Evolutionary conservation across 2,113 vertebrate species (phyloP).

Genomic region (Pangasianodon hypophthalmus): DNA sequence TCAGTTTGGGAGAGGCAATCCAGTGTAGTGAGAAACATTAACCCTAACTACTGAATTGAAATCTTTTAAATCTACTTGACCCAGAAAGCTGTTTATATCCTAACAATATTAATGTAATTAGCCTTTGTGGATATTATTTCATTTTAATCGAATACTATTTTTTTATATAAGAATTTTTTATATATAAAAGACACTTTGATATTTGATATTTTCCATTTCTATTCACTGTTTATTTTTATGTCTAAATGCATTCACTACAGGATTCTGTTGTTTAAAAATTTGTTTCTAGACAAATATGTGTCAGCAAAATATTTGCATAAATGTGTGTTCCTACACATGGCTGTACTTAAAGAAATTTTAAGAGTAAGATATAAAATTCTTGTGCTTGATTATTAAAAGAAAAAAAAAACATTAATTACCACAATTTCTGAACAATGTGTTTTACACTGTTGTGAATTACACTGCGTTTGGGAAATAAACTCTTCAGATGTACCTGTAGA

Average conservation of each 20-base stretch:
- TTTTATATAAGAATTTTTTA: too few relatives aligned
- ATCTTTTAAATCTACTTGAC: not conserved
- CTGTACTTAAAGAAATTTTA: not conserved
- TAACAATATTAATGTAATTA: not conserved
- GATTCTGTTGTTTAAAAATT: not conserved
- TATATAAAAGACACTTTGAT: too few relatives aligned
- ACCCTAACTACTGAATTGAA: not conserved
- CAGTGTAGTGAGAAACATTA: not conserved
- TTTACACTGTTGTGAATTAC: too few relatives aligned
- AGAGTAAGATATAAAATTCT: not conserved
- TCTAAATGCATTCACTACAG: not conserved
- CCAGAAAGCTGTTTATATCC: not conserved
- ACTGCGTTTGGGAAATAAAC: not conserved
- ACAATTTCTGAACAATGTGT: not conserved
- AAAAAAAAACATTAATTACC: not conserved
- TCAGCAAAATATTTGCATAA: not conserved
- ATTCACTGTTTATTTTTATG: not conserved
- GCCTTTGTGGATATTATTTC: not conserved
- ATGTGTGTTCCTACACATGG: not conserved
- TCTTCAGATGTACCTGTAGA: conserved; percentile 71
- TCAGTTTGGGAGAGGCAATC: not conserved
- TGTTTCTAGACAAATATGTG: not conserved
- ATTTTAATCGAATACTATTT: not conserved
- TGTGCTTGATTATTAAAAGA: not conserved
- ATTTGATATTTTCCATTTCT: not conserved